Evolutionary conservation across 2,888 invertebrate species (phyloP).

Genomic region (Acrobasis repandana): DNA sequence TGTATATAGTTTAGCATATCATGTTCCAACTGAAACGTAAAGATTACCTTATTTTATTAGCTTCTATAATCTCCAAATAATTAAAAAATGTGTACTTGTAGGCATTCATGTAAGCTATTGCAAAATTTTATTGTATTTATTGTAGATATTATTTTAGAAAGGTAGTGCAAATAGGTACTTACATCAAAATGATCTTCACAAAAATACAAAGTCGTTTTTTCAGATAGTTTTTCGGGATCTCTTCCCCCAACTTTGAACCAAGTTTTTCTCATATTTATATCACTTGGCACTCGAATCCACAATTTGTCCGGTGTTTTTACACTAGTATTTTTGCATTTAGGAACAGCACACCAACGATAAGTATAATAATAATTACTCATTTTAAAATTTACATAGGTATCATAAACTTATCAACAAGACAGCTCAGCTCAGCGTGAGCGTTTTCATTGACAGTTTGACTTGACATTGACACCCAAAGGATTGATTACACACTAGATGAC

Average conservation of each 20-base stretch:
- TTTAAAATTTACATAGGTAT: no score
- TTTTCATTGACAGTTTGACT: no score
- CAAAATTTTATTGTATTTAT: no score
- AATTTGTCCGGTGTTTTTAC: slow-evolving; percentile 26
- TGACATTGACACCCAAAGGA: no score
- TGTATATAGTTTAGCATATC: slow-evolving; percentile 30
- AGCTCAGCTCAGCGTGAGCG: no score
- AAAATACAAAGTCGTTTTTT: neutral
- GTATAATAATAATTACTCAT: neutral
- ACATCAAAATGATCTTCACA: slow-evolving; percentile 29
- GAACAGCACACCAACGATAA: slow-evolving; percentile 22
- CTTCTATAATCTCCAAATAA: no score
- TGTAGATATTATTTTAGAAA: no score
- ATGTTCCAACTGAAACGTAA: slow-evolving; percentile 24
- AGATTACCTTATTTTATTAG: neutral
- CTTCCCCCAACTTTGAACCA: slow-evolving; percentile 21
- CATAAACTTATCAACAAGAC: no score
- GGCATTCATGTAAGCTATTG: no score
- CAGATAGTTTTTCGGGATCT: slow-evolving; percentile 15
- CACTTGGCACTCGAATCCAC: slow-evolving; percentile 23
- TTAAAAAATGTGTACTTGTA: no score
- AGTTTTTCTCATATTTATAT: slow-evolving; percentile 24
- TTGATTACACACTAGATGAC: no score
- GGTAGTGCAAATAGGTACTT: neutral
- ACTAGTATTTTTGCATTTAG: slow-evolving; percentile 25